Conservation (phyloP, 37 sponge, comb jelly and placozoan genomes). For the Halichondria panicea region DNA sequence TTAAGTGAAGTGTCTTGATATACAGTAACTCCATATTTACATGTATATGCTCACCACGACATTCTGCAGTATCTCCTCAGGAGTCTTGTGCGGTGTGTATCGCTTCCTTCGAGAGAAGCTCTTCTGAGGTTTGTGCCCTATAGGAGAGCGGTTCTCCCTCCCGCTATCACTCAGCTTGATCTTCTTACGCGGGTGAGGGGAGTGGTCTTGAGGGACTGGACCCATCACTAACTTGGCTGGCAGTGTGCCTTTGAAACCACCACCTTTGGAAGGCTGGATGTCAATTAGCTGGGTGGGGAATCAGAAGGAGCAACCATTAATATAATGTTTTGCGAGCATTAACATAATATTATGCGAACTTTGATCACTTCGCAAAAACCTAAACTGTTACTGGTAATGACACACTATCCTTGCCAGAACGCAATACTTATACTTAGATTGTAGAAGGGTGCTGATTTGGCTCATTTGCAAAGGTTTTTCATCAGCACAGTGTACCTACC, state of each 20-base stretch:
- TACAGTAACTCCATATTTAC: too few relatives aligned
- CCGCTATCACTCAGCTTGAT: slow-evolving; percentile 3
- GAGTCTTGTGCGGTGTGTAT: neutral
- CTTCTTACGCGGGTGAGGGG: neutral
- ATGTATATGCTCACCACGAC: neutral
- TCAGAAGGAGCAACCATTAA: neutral
- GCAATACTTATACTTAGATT: too few relatives aligned
- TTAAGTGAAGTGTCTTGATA: too few relatives aligned
- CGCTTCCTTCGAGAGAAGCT: slow-evolving; percentile 6
- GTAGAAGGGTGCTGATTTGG: too few relatives aligned
- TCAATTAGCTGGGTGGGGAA: slow-evolving; percentile 22
- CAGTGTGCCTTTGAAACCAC: slow-evolving; percentile 24
- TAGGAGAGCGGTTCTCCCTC: neutral
- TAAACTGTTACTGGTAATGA: too few relatives aligned
- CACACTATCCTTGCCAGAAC: too few relatives aligned
- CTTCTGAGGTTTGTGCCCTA: slow-evolving; percentile 3
- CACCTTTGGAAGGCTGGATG: slow-evolving; percentile 33
- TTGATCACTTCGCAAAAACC: too few relatives aligned
- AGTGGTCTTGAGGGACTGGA: neutral
- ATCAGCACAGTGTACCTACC: too few relatives aligned
- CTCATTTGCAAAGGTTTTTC: too few relatives aligned
- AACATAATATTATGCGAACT: too few relatives aligned
- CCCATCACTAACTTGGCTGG: neutral
- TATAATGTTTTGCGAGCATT: neutral
- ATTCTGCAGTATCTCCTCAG: slow-evolving; percentile 27